Percentiles rank a stretch among this genome's conserved stretches.
phyloP scores from a whole-genome alignment of 2,797 vertebrate species.

The Cynodonichthys magdalenae region DNA sequence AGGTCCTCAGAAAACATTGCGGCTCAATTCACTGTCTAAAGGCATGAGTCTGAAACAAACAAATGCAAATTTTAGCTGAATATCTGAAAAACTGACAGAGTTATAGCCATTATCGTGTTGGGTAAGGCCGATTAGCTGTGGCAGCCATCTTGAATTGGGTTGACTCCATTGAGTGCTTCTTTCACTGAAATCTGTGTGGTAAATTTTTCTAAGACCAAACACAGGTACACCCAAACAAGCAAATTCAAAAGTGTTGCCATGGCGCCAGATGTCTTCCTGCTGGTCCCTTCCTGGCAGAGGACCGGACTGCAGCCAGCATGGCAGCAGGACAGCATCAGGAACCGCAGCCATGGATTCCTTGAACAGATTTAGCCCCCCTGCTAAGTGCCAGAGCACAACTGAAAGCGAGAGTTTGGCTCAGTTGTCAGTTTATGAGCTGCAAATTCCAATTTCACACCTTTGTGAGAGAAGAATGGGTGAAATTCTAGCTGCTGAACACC shows the following conservation, averaged over 20 bases:
- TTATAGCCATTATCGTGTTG: no score
- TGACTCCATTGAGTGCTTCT: no score
- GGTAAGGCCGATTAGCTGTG: no score
- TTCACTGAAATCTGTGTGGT: no score
- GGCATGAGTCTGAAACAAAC: not conserved
- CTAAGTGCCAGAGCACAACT: slow-evolving; percentile 37
- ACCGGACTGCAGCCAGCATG: slow-evolving; percentile 53
- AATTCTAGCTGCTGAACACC: slow-evolving; percentile 23
- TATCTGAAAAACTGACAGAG: no score
- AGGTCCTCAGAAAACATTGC: slow-evolving; percentile 28
- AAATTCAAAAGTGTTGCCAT: slow-evolving; percentile 21
- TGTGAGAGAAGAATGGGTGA: slow-evolving; percentile 25
- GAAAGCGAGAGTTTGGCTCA: slow-evolving; percentile 34
- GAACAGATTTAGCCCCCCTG: slow-evolving; percentile 47
- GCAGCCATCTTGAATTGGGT: no score
- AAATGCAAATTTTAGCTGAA: no score
- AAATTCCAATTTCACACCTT: slow-evolving; percentile 45
- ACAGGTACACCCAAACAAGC: not conserved
- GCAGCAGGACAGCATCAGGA: slow-evolving; percentile 57
- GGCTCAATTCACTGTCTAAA: not conserved
- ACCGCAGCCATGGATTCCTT: slow-evolving; percentile 57
- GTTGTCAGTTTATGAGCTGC: slow-evolving; percentile 30
- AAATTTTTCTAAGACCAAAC: no score
- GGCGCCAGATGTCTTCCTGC: slow-evolving; percentile 26
- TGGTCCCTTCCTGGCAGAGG: slow-evolving; percentile 48